Evolutionary conservation across 2,888 invertebrate species (phyloP).

Genomic region (Thalpophila matura): DNA sequence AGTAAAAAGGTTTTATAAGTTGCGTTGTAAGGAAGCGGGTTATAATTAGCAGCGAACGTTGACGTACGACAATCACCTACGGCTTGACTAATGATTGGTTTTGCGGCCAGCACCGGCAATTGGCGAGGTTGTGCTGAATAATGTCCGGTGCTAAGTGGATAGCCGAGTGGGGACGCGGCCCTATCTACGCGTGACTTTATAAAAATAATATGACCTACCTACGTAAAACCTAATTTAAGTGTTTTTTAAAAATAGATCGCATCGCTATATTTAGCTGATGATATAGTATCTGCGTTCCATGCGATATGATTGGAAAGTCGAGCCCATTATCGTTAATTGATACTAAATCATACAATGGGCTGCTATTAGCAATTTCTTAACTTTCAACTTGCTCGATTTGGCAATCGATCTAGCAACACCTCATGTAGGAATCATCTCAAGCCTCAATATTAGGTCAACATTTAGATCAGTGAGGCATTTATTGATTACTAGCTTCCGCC

Average conservation of each 20-base stretch:
- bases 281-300: too few species aligned
- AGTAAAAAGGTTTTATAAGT: conserved; percentile 18
- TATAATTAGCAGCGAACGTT: conserved; percentile 58
- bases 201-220: conserved; percentile 59
- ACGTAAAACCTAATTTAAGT: conserved; percentile 43
- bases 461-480: too few species aligned
- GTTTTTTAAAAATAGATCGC: conserved; percentile 53
- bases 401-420: too few species aligned
- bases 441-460: too few species aligned
- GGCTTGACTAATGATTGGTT: conserved; percentile 74
- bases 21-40: conserved; percentile 44
- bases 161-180: conserved; percentile 61
- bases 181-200: conserved; percentile 63
- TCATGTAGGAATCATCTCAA: too few species aligned
- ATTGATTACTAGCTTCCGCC: too few species aligned
- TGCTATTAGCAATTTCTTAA: too few species aligned
- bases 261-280: too few species aligned
- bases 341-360: too few species aligned
- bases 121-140: conserved; percentile 76
- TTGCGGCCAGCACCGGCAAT: conserved; percentile 52
- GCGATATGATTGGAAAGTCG: neutral
- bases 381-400: too few species aligned
- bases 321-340: neutral
- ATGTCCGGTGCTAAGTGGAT: conserved; percentile 87
- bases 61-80: conserved; percentile 59